Percentiles rank a stretch among this genome's conserved stretches.
phyloP scores from a whole-genome alignment of 2,797 vertebrate genomes.

The Poeciliopsis gracilis region DNA sequence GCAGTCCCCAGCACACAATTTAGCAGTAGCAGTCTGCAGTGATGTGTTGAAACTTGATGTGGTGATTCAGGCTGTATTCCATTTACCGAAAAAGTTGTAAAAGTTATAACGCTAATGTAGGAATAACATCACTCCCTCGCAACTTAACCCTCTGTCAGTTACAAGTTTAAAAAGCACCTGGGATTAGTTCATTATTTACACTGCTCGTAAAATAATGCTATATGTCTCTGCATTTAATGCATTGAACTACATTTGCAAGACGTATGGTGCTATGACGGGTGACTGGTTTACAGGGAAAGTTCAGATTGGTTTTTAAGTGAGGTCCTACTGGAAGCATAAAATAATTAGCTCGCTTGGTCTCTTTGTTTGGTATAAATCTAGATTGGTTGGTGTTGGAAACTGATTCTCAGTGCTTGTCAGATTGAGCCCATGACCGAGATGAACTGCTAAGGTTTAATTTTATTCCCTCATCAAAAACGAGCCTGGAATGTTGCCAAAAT shows the following conservation, averaged over 20 bases:
- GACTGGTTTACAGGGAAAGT: background rate
- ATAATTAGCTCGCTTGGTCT: background rate
- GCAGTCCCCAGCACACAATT: constrained; percentile 30
- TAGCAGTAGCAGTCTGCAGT: constrained; percentile 17
- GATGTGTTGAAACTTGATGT: constrained; percentile 11
- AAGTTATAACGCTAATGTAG: background rate
- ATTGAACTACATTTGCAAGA: background rate
- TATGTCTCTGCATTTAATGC: background rate
- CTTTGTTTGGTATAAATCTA: background rate
- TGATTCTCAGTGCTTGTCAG: background rate
- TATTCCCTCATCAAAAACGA: too few species aligned
- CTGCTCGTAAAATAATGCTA: background rate
- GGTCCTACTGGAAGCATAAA: too few species aligned
- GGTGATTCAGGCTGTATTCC: background rate
- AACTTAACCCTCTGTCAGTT: background rate
- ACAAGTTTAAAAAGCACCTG: background rate
- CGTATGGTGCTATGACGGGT: background rate
- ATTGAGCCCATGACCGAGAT: background rate
- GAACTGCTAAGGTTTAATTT: background rate
- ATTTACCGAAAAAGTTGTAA: background rate
- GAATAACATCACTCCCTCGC: background rate
- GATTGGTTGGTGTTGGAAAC: too few species aligned
- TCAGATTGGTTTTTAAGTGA: background rate
- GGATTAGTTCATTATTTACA: background rate
- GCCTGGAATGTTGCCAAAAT: too few species aligned